Percentiles rank a stretch among this genome's conserved stretches.
Conservation (phyloP, 2,888 invertebrate species). For the Odontocerum albicorne region DNA sequence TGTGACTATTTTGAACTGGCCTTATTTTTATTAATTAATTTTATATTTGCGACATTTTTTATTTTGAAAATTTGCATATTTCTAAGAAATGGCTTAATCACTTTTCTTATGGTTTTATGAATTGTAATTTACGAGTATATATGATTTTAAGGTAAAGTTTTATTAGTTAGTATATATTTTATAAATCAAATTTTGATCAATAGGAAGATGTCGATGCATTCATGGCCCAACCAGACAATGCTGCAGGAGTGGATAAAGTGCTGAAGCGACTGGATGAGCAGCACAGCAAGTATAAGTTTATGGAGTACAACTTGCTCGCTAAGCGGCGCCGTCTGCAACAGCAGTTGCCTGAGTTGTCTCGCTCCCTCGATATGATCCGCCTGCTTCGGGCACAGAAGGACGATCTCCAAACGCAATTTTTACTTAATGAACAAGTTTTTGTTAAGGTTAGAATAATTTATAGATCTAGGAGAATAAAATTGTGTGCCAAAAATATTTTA, state of each 20-base stretch:
- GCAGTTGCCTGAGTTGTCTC: constrained; percentile 93
- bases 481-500: too few species aligned
- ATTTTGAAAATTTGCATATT: too few species aligned
- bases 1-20: too few species aligned
- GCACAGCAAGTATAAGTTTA: constrained; percentile 95
- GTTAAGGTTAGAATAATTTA: constrained; percentile 61
- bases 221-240: constrained; percentile 83
- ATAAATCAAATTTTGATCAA: constrained; percentile 37
- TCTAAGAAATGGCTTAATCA: too few species aligned
- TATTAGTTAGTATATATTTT: too few species aligned
- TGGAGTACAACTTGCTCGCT: constrained; percentile 89
- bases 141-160: too few species aligned
- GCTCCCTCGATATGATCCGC: constrained; percentile 89
- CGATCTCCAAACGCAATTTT: constrained; percentile 83
- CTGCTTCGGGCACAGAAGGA: constrained; percentile 81
- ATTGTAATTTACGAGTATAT: constrained; percentile 1
- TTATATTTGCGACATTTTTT: too few species aligned
- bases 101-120: background rate
- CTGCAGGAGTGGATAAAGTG: constrained; percentile 81
- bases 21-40: too few species aligned
- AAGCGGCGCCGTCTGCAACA: constrained; percentile 84
- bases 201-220: constrained; percentile 96
- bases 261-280: constrained; percentile 87
- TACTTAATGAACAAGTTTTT: constrained; percentile 91
- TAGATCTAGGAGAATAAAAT: too few species aligned